Evolutionary conservation across 2,888 invertebrate genomes (phyloP).

Genomic region (Hypena proboscidalis): DNA sequence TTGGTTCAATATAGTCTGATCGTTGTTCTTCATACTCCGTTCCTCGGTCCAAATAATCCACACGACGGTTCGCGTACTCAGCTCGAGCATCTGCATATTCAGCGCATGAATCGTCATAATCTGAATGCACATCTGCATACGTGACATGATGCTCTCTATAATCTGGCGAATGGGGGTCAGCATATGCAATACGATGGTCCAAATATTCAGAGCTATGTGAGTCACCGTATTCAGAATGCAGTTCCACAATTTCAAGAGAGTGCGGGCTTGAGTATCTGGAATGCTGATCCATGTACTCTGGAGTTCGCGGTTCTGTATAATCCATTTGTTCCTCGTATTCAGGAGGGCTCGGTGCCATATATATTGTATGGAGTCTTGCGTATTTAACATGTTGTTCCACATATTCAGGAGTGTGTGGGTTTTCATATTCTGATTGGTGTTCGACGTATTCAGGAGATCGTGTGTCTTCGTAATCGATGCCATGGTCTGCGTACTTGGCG

Average conservation of each 20-base stretch:
- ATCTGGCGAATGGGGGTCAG: no score
- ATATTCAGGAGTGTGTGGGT: conserved; percentile 1
- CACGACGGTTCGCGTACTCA: conserved; percentile 5
- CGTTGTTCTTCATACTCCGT: conserved; percentile 9
- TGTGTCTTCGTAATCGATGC: neutral
- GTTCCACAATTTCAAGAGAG: no score
- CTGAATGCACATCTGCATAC: no score
- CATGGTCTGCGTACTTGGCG: neutral
- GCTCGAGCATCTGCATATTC: no score
- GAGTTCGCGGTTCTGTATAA: conserved; percentile 2
- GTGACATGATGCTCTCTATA: no score
- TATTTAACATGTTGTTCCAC: neutral
- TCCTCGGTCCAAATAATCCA: conserved; percentile 4
- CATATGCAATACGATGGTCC: no score
- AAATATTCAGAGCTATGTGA: no score
- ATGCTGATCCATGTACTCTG: conserved; percentile 7
- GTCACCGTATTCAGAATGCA: conserved; percentile 7
- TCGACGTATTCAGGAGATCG: neutral
- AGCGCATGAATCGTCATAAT: no score
- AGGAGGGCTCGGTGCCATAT: conserved; percentile 4
- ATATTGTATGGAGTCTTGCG: neutral
- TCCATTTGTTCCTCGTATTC: no score
- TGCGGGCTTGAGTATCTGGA: conserved; percentile 10
- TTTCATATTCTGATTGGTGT: neutral
- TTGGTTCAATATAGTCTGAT: conserved; percentile 8